Evolutionary conservation across 2,113 vertebrate species (phyloP), one percentile per base, ranked within the genome.

Genomic region (Irena cyanogastra): DNA sequence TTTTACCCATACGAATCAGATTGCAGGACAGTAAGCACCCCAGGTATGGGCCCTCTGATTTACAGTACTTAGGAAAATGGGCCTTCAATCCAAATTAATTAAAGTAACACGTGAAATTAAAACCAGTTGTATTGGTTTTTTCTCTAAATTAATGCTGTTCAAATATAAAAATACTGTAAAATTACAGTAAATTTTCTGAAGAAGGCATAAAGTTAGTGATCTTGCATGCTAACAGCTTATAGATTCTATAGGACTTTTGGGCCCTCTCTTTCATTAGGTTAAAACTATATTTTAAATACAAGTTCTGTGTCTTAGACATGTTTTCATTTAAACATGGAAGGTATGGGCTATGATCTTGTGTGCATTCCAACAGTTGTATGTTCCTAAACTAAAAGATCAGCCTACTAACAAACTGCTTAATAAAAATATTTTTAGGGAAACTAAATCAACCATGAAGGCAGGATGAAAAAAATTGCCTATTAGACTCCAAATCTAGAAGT

Each of bases 271-370:
- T 91, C 57, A 56, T 44, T 56, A 83, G 78, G 39, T 15, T 83
- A 72, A 87, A 95, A 66, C 41, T 72, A 1, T 47, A 61, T 76
- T 91, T 93, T 72, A 83, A 90, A 59, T 3, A 45, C 7, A 80
- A 95, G 27, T 60, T 88, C 23, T 56, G 7, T 65, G 22, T 91
- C 63, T 72, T 91, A 42, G 59, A 81, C 50, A 35, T 87, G 60
- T 75, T 93, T 95, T 81, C 82, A 84, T 94, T 93, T 89, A 84
- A 85, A 89, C 27, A 68, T 54, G 30, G 72, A 93, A 95, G 54
- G 57, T 65, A 84, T 50, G 39, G 54, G 27, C 86, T 54, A 61
- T 60, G 56, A 71, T 71, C 49, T 82, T 74, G 16, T 87, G 41
- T 50, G 83, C 6, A 1, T 93, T 93, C 83, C 90, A 93, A 3